phyloP scores from a whole-genome alignment of 2,797 vertebrate genomes.

The Cheirogaleus major region DNA sequence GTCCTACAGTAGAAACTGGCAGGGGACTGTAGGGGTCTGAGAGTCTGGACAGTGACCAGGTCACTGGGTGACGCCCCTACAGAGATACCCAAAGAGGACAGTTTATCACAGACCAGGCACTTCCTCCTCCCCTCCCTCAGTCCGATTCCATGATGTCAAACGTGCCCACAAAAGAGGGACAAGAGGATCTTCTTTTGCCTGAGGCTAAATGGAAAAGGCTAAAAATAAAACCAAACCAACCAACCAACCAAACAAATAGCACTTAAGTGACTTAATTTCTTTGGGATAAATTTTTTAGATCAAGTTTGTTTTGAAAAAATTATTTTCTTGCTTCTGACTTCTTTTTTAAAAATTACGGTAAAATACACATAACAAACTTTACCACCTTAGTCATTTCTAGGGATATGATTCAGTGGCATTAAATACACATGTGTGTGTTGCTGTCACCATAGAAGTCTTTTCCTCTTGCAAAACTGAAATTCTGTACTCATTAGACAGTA shows the following conservation, averaged over 20 bases:
- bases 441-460: neutral
- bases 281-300: neutral
- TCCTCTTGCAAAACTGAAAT: neutral
- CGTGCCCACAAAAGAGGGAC: neutral
- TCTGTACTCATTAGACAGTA: neutral
- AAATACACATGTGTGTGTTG: neutral
- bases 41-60: neutral
- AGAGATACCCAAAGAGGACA: neutral
- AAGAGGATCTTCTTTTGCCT: neutral
- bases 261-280: neutral
- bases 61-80: neutral
- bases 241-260: neutral
- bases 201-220: neutral
- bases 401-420: neutral
- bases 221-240: neutral
- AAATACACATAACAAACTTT: neutral
- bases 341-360: neutral
- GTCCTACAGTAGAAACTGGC: neutral
- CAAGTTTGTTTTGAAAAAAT: neutral
- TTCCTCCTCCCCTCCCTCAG: rapidly evolving
- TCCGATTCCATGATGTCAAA: neutral
- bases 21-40: neutral
- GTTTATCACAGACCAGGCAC: neutral
- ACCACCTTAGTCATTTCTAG: neutral
- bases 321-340: neutral